Base-by-base conservation (phyloP, 2,888 invertebrate genomes). In the Trypoxylon attenuatum region DNA sequence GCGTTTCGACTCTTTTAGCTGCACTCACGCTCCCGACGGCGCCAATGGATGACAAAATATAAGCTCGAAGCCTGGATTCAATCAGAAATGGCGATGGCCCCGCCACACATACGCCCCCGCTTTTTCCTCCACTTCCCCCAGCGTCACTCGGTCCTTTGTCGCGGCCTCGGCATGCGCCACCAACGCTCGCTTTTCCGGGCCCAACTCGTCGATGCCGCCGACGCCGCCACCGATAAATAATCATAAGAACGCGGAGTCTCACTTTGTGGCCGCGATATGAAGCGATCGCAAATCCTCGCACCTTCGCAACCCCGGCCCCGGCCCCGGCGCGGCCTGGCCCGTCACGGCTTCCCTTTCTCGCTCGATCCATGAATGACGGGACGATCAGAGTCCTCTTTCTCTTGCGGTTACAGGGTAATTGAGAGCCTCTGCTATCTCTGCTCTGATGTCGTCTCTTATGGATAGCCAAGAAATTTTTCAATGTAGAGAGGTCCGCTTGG, bases 1-100 rank as follows among this genome's bases (percentile, higher is more conserved):
- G 62, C 69, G 71, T 78, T 76, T 73, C 71, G 69, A 71, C 79
- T 78, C 78, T 79, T 79, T 79, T 77, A 78, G 78, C 69, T 78
- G 76, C 76, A 77, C 71, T 78, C 76, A 65, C 78, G 74, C 77
- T 77, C 78, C 78, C 79, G 77, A 81, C 79, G 81, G 82, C 81
- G 80, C 81, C 83, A 83, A 82, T 82, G 82, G 82, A 82, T 82
- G 83, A 84, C 83, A 82, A 84, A 84, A 84, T 81, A 81, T 82
- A 83, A 83, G 83, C 84, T 82, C 75, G 78, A 79, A 83, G 83
- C 83, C 83, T 81, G 82, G 83, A 85, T 85, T 85, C 82, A 85
- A 84, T 85, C 84, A 84, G 84, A 84, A 85, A 84, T 84, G 83
- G 84, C 82, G 81, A 83, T 82, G 33, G 82, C 82, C 81, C 81